These are phyloP conservation scores for Tetragonisca angustula DNA, from an alignment of 2,888 invertebrate species.

Conservation along the genomic window DNA sequence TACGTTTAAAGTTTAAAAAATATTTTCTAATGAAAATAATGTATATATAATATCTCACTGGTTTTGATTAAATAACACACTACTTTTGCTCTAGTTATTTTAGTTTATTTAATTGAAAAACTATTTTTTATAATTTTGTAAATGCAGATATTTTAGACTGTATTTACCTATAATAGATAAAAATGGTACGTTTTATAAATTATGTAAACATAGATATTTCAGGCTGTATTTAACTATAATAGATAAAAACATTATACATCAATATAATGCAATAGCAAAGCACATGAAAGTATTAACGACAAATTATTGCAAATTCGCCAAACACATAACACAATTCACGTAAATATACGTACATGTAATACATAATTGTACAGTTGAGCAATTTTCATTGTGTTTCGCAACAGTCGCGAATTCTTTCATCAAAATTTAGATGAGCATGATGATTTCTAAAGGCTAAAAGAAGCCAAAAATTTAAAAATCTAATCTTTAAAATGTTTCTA, in stretches of 20 bases:
- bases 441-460: background rate
- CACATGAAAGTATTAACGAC: constrained; percentile 5
- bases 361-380: background rate
- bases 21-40: background rate
- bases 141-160: background rate
- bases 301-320: background rate
- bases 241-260: background rate
- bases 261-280: constrained; percentile 11
- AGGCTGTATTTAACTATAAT: background rate
- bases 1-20: no score
- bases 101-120: background rate
- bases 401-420: background rate
- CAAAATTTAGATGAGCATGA: background rate
- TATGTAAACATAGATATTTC: background rate
- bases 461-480: background rate
- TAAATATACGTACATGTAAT: background rate
- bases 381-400: background rate
- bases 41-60: background rate
- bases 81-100: background rate
- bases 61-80: background rate
- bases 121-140: background rate
- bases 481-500: background rate
- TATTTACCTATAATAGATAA: background rate
- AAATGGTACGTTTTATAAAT: background rate
- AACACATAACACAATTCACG: background rate